These are phyloP conservation scores for Scolopax bukidnonensis DNA, from an alignment of 2,797 vertebrate genomes.

Conservation along the genomic window DNA sequence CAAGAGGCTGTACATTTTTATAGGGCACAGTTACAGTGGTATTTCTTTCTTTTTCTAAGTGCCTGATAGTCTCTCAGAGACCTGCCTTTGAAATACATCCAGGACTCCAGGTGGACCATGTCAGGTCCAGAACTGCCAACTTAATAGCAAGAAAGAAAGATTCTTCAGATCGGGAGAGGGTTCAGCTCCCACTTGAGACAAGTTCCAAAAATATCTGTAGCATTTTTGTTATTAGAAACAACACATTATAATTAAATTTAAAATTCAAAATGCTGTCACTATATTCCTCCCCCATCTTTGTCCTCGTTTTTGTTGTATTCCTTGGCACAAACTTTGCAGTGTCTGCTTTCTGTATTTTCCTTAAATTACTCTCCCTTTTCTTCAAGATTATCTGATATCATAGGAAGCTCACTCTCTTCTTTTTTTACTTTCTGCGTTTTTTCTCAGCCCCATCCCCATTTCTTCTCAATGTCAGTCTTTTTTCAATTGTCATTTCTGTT, in stretches of 20 bases:
- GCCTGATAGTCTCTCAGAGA: not conserved
- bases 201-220: not conserved
- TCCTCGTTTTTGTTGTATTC: not conserved
- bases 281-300: not conserved
- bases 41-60: not conserved
- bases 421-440: not conserved
- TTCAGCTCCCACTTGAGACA: slow-evolving; percentile 2
- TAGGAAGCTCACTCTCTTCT: not conserved
- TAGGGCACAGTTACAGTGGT: not conserved
- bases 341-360: not conserved
- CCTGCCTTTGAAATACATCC: not conserved
- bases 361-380: not conserved
- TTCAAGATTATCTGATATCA: not conserved
- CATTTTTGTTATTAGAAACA: slow-evolving; percentile 33
- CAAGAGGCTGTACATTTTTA: not conserved
- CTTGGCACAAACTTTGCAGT: not conserved
- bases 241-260: not conserved
- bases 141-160: not conserved
- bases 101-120: not conserved
- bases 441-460: not conserved
- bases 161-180: not conserved
- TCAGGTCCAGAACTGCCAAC: not conserved
- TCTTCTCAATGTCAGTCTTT: not conserved
- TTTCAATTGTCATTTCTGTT: not conserved
- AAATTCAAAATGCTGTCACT: slow-evolving; percentile 3